Evolutionary conservation across 2,888 invertebrate species (phyloP).

Genomic region (Parnassius glacialis): DNA sequence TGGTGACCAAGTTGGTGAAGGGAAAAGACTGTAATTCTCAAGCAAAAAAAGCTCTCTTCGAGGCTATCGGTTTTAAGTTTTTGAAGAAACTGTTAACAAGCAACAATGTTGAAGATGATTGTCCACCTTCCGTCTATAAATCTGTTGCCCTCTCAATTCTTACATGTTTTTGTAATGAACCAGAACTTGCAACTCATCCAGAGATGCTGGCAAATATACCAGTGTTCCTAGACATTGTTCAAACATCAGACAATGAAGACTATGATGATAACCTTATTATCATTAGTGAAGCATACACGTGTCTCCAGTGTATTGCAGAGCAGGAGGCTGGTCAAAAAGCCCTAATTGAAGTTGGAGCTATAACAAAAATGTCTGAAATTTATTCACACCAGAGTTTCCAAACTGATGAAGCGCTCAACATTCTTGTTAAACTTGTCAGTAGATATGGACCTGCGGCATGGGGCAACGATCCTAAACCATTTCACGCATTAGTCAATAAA

Average conservation of each 20-base stretch:
- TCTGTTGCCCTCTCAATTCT: conserved; percentile 94
- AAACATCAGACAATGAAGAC: conserved; percentile 90
- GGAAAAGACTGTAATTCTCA: conserved; percentile 88
- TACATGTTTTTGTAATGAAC: conserved; percentile 91
- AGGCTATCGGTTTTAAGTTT: conserved; percentile 94
- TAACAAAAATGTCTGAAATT: conserved; percentile 91
- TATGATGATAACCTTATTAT: conserved; percentile 93
- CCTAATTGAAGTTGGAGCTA: conserved; percentile 87
- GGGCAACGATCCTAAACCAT: conserved; percentile 89
- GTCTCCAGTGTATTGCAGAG: conserved; percentile 89
- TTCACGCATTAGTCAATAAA: conserved; percentile 90
- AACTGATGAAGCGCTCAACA: conserved; percentile 92
- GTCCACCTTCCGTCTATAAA: conserved; percentile 94
- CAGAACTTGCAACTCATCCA: conserved; percentile 89
- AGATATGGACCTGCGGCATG: conserved; percentile 87
- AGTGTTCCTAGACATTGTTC: conserved; percentile 90
- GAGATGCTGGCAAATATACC: conserved; percentile 92
- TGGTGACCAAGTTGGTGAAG: conserved; percentile 94
- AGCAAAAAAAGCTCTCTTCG: conserved; percentile 91
- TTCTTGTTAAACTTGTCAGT: conserved; percentile 87
- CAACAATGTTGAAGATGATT: conserved; percentile 90
- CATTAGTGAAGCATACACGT: conserved; percentile 92
- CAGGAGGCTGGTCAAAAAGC: conserved; percentile 90
- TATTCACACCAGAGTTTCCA: conserved; percentile 94
- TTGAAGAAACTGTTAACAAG: conserved; percentile 89